Evolutionary conservation across 2,113 vertebrate species (phyloP).

Genomic region (Mesocricetus auratus): DNA sequence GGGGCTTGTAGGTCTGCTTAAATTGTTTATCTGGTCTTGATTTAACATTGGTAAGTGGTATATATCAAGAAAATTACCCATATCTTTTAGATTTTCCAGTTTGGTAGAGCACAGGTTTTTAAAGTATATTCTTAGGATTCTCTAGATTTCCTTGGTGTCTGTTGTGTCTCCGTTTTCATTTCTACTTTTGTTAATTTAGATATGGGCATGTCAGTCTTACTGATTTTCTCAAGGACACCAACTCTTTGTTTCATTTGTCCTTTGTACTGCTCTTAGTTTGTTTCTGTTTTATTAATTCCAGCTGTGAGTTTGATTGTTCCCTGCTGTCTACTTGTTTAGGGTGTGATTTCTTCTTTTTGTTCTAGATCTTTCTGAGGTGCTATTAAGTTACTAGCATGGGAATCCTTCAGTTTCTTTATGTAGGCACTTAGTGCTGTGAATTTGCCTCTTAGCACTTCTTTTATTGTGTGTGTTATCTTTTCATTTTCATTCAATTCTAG

Average conservation of each 20-base stretch:
- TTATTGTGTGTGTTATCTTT: background rate
- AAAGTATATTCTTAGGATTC: background rate
- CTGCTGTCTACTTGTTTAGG: background rate
- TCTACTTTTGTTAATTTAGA: background rate
- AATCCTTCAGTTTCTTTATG: background rate
- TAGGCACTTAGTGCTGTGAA: background rate
- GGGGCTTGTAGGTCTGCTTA: background rate
- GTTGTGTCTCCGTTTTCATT: background rate
- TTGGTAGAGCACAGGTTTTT: background rate
- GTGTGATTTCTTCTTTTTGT: background rate
- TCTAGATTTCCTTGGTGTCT: background rate
- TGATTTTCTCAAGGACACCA: background rate
- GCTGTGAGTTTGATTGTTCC: background rate
- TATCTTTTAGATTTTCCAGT: background rate
- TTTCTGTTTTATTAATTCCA: background rate
- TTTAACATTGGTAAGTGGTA: background rate
- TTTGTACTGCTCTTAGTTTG: background rate
- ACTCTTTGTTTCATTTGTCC: background rate
- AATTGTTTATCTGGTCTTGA: background rate
- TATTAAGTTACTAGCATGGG: background rate
- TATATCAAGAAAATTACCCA: background rate
- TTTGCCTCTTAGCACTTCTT: background rate
- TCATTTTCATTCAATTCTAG: background rate
- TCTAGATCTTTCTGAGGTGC: background rate
- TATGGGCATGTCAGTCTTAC: background rate